phyloP scores from a whole-genome alignment of 2,113 vertebrate genomes.

The Strix aluco region DNA sequence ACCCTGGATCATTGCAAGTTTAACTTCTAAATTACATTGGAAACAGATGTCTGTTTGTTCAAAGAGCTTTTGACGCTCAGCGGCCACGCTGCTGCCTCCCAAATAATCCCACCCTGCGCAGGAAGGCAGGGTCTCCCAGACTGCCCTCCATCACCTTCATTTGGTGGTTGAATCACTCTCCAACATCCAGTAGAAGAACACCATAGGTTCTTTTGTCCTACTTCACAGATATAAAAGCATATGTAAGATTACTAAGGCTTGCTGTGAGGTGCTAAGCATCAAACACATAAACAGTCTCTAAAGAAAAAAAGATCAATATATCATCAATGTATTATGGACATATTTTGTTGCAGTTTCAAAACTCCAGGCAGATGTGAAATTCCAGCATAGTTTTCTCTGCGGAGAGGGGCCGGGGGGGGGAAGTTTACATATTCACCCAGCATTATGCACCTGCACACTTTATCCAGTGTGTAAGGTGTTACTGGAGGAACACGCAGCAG shows the following conservation, averaged over 20 bases:
- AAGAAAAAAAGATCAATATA: fast-evolving
- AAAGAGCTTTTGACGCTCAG: neutral
- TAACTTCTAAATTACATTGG: neutral
- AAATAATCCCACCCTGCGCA: neutral
- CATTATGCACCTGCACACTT: neutral
- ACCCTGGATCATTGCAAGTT: neutral
- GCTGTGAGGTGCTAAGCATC: neutral
- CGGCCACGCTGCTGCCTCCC: neutral
- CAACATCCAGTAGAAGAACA: fast-evolving
- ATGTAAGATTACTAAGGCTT: no score
- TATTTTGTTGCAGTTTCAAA: neutral
- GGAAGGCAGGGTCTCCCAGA: neutral
- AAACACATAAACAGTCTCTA: fast-evolving
- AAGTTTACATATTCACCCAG: fast-evolving
- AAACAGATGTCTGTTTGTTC: neutral
- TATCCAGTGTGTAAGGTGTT: neutral
- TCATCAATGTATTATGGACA: fast-evolving
- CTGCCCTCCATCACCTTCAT: neutral
- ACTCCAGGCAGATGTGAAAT: neutral
- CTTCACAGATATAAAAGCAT: fast-evolving
- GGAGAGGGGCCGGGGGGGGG: no score
- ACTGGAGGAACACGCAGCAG: neutral
- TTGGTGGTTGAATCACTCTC: neutral
- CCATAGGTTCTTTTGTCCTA: neutral
- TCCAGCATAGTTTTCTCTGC: neutral